Conservation (phyloP, 1,140 invertebrate genomes). For the Sesamia nonagrioides region DNA sequence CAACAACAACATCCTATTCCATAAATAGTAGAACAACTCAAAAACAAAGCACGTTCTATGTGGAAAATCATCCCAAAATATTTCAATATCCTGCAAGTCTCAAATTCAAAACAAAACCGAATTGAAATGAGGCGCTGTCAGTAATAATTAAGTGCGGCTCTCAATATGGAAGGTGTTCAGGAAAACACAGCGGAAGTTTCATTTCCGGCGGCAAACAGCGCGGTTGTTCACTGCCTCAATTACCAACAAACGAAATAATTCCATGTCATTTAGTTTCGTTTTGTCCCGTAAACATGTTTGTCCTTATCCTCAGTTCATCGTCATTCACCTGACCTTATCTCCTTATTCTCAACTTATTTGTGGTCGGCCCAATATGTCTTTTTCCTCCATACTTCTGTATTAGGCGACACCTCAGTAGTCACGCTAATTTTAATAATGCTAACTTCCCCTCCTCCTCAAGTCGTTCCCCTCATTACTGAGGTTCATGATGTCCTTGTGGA, state of each 20-base stretch:
- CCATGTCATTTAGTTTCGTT: background rate
- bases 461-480: too few relatives aligned
- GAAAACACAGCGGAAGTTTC: constrained; percentile 21
- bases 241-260: constrained; percentile 19
- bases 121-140: constrained; percentile 30
- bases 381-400: too few relatives aligned
- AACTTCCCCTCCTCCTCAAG: too few relatives aligned
- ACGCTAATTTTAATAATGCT: too few relatives aligned
- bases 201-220: constrained; percentile 36
- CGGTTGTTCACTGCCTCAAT: constrained; percentile 34
- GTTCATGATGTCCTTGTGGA: too few relatives aligned
- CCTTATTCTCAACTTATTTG: too few relatives aligned
- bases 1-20: too few relatives aligned
- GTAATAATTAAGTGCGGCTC: constrained; percentile 10
- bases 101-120: background rate
- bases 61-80: background rate
- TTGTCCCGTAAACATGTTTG: background rate
- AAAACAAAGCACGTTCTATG: background rate
- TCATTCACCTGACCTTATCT: too few relatives aligned
- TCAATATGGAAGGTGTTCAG: constrained; percentile 9
- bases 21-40: too few relatives aligned
- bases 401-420: too few relatives aligned
- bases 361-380: too few relatives aligned
- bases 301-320: background rate
- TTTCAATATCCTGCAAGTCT: background rate